Percentiles rank a stretch among this genome's conserved stretches.
phyloP scores from a whole-genome alignment of 2,888 invertebrate genomes.

The Drosophila acutilabella region DNA sequence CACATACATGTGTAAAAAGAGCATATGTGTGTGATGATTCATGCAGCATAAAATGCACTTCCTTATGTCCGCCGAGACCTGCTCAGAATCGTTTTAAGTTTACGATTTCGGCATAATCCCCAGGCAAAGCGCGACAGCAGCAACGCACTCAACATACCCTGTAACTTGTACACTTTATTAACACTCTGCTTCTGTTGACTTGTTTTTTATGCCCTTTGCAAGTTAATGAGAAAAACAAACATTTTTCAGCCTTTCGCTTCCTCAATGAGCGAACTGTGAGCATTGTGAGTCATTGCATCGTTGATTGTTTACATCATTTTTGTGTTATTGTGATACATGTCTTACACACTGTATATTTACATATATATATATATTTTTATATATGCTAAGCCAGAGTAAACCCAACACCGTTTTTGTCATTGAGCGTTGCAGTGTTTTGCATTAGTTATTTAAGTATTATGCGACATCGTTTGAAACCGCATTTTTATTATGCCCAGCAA shows the following conservation, averaged over 20 bases:
- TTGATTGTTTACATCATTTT: slow-evolving; percentile 69
- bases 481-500: slow-evolving; percentile 67
- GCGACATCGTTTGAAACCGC: slow-evolving; percentile 70
- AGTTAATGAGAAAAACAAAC: slow-evolving; percentile 21
- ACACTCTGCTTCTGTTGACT: not conserved
- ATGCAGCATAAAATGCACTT: slow-evolving; percentile 56
- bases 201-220: slow-evolving; percentile 4
- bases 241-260: slow-evolving; percentile 56
- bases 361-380: slow-evolving; percentile 8
- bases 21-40: slow-evolving; percentile 31
- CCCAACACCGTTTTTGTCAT: slow-evolving; percentile 75
- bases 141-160: slow-evolving; percentile 8
- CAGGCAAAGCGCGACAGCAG: slow-evolving; percentile 16
- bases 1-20: not conserved
- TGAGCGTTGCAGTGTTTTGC: slow-evolving; percentile 64
- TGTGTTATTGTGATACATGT: slow-evolving; percentile 24
- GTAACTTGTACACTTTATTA: too few species aligned
- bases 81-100: slow-evolving; percentile 32
- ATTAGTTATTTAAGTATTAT: slow-evolving; percentile 74
- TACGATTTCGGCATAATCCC: slow-evolving; percentile 6
- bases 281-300: slow-evolving; percentile 56
- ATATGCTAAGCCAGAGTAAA: slow-evolving; percentile 43
- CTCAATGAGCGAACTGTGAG: slow-evolving; percentile 30
- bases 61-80: slow-evolving; percentile 41
- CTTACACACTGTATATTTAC: slow-evolving; percentile 11